Evolutionary conservation across 2,113 vertebrate genomes (phyloP), one percentile per base, ranked within the genome.

Genomic region (Tragelaphus buxtoni): DNA sequence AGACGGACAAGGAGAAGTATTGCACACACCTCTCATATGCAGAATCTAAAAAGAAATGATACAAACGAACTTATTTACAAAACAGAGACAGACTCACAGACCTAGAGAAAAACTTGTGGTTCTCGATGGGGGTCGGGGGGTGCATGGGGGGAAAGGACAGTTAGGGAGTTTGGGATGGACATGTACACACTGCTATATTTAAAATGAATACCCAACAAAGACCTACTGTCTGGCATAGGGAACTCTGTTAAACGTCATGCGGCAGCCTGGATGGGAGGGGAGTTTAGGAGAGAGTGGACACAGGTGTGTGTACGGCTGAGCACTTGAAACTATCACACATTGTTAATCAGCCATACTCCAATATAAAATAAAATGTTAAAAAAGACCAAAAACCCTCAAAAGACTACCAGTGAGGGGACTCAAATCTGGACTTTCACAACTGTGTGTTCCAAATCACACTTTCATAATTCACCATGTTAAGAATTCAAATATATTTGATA

Each of bases 351-450:
- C 69, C 39, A 42, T 6, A 72, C 12, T 39, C 9, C 20, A 72
- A 24, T 72, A 24, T 6, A 72, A 39, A 39, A 39, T 39, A 72
- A 72, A 72, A 72, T 2, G 2, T 22, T 39, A 11, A 22, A 24
- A 72, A 72, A 72, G 35, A 22, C 2, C 65, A 20, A 22, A 39
- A 20, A 11, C 9, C 17, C 65, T 72, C 65, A 72, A 28, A 10
- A 45, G 18, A 5, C 3, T 58, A 1, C 3, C 51, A 6, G 0
- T 1, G 18, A n/a, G 13, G 5, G 4, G 7, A 4, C 45, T 9
- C n/a, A 45, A 1, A 88, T 65, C 17, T 22, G 56, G 30, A 17
- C 3, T 16, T 35, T 60, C 51, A 77, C 28, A 35, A 8, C 5
- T 20, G 47, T 13, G 18, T 42, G 49, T 30, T 45, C 18, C 20